Evolutionary conservation across 2,113 vertebrate species (phyloP).

Genomic region (Dinomys branickii): DNA sequence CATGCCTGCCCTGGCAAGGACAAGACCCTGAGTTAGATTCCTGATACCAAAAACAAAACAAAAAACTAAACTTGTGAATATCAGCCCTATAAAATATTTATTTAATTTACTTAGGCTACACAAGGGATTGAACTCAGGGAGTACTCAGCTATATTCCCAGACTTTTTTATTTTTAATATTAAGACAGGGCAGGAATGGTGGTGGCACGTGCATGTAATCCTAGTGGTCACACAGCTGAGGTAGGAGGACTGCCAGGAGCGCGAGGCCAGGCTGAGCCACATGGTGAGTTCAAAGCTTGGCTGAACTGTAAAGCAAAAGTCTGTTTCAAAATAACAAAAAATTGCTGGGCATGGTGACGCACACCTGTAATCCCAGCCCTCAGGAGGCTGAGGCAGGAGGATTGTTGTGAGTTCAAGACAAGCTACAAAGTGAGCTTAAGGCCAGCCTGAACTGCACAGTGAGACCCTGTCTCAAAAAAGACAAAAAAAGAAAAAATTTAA

Average conservation of each 20-base stretch:
- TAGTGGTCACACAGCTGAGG: no score
- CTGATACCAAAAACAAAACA: not conserved
- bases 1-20: not conserved
- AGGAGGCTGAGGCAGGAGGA: not conserved
- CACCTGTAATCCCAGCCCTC: not conserved
- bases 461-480: not conserved
- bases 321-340: no score
- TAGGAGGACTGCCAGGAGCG: no score
- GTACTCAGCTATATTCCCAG: not conserved
- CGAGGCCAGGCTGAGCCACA: no score
- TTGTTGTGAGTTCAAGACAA: not conserved
- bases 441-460: not conserved
- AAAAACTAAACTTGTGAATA: not conserved
- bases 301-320: no score
- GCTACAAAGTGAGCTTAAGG: not conserved
- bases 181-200: not conserved
- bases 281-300: no score
- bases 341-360: not conserved
- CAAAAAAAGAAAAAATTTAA: not conserved
- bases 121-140: not conserved
- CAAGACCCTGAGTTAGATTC: no score
- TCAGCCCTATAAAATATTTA: not conserved
- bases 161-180: not conserved
- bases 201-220: no score
- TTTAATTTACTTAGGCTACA: not conserved